phyloP scores from a whole-genome alignment of 2,888 invertebrate species.

The Unio pictorum region DNA sequence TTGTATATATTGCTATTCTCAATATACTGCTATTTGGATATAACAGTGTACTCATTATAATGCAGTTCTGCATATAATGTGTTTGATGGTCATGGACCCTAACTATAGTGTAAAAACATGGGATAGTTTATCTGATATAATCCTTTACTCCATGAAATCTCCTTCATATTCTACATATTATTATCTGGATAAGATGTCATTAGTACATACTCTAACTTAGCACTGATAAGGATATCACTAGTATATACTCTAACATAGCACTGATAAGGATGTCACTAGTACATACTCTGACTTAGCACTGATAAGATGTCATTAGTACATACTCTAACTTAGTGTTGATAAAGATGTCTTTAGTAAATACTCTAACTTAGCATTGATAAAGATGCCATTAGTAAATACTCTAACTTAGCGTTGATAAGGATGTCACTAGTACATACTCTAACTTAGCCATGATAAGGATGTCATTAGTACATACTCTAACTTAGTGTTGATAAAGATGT shows the following conservation, averaged over 20 bases:
- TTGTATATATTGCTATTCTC: too few relatives aligned
- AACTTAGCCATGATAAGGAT: conserved; percentile 66
- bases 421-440: conserved; percentile 58
- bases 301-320: conserved; percentile 52
- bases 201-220: conserved; percentile 62
- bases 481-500: conserved; percentile 65
- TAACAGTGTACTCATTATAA: too few relatives aligned
- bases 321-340: conserved; percentile 67
- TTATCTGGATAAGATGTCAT: too few relatives aligned
- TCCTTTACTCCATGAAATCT: too few relatives aligned
- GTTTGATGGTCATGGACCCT: too few relatives aligned
- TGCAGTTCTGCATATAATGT: too few relatives aligned
- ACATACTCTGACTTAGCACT: conserved; percentile 68
- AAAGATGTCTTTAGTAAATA: conserved; percentile 54
- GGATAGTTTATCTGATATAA: too few relatives aligned
- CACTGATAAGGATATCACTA: conserved; percentile 59
- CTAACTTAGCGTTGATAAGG: conserved; percentile 64
- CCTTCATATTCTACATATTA: too few relatives aligned
- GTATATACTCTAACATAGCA: conserved; percentile 64
- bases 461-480: conserved; percentile 55
- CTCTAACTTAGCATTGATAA: conserved; percentile 67
- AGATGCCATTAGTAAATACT: conserved; percentile 57
- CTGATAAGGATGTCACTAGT: conserved; percentile 57
- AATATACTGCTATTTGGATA: too few relatives aligned
- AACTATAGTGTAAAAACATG: too few relatives aligned